Base-by-base conservation (phyloP, 1,140 invertebrate species). In the Drosophila quadrilineata region DNA sequence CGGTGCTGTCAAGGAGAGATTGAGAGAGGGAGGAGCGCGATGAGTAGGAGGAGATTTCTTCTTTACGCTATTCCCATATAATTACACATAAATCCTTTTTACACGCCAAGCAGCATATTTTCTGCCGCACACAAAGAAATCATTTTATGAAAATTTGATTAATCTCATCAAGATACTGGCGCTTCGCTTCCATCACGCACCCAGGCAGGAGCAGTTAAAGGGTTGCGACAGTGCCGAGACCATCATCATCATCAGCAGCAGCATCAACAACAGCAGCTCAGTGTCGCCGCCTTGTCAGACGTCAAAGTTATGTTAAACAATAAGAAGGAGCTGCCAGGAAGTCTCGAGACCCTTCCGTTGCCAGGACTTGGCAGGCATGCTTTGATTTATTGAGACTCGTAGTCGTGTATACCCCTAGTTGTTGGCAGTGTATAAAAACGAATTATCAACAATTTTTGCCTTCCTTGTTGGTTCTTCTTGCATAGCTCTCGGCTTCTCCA, bases 71-170 rank as follows among this genome's bases (percentile, higher is more conserved):
- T 84, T 87, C 84, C 82, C 68, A 87, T 70, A 87, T 63, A 87
- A 87, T 87, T 87, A 87, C 56, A 77, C 68, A 71, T 87, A 87
- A 87, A 87, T 85, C 84, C 74, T 66, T 67, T 86, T 72, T 79
- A 79, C 74, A 70, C 76, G 67, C 67, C 59, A 65, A 72, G 71
- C n/a, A n/a, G n/a, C 73, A 79, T 77, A 79, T 72, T 87, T 87
- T 67, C 71, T 71, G 75, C 80, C 75, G 73, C 75, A 69, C 62
- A 36, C 57, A 53, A 36, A 48, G 59, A n/a, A n/a, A n/a, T n/a
- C 77, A 79, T 69, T 85, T 79, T 79, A 72, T 87, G 85, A 88
- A 88, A 87, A 88, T 88, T 88, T 88, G 85, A 88, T 88, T 88
- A 88, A 88, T 88, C 85, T 88, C 80, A 88, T 88, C 85, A 88